These are phyloP conservation scores for Myiozetetes cayanensis DNA, from an alignment of 2,113 vertebrate species.

Conservation along the genomic window DNA sequence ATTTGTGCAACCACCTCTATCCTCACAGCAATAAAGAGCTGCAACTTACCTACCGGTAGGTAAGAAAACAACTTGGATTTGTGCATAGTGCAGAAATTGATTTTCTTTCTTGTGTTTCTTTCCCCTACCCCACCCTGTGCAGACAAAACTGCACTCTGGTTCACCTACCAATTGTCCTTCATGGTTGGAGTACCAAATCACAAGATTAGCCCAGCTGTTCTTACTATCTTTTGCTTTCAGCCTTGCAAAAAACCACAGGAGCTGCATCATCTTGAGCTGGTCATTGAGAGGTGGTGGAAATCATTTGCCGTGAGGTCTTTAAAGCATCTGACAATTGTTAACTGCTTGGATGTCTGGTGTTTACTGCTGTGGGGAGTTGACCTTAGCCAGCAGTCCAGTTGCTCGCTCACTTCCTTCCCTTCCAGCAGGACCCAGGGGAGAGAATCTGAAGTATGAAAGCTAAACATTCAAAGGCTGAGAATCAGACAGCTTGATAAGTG, in stretches of 20 bases:
- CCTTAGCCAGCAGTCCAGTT: neutral
- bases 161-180: neutral
- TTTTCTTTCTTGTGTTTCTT: neutral
- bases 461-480: neutral
- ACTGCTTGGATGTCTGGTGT: neutral
- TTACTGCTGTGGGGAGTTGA: neutral
- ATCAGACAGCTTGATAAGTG: neutral
- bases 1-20: neutral
- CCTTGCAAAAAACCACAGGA: neutral
- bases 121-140: neutral
- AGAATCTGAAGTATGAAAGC: neutral
- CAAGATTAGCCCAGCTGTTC: neutral
- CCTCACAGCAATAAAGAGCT: neutral
- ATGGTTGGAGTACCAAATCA: neutral
- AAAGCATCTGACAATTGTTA: neutral
- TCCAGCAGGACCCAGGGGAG: fast-evolving
- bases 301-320: neutral
- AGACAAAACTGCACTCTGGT: neutral
- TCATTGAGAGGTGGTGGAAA: neutral
- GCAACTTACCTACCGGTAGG: neutral
- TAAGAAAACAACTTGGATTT: neutral
- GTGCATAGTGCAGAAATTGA: neutral
- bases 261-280: neutral
- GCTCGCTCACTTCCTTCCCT: neutral
- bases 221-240: neutral